Conservation (phyloP, 2,888 invertebrate genomes). For the Andrena flavipes region DNA sequence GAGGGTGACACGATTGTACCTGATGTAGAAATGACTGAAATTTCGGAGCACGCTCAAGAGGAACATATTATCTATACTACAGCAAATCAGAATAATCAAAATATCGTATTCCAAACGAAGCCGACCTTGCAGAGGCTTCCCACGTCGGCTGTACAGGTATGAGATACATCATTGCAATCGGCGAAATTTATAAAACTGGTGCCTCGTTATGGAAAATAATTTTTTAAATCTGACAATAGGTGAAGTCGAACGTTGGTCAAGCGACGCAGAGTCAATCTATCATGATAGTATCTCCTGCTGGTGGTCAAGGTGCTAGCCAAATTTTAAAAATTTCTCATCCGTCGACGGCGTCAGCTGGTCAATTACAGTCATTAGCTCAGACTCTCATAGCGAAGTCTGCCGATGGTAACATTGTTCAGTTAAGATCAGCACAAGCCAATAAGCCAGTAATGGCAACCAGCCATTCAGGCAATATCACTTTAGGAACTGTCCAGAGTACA, state of each 20-base stretch:
- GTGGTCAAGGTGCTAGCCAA: slow-evolving; percentile 83
- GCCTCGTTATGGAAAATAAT: too few species aligned
- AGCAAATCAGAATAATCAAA: slow-evolving; percentile 79
- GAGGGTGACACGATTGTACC: slow-evolving; percentile 77
- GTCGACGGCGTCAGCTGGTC: slow-evolving; percentile 81
- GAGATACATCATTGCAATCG: not conserved
- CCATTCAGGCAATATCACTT: slow-evolving; percentile 78
- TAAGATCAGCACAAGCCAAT: slow-evolving; percentile 78
- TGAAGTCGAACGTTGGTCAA: slow-evolving; percentile 77
- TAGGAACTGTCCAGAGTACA: slow-evolving; percentile 79
- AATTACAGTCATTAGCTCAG: slow-evolving; percentile 82
- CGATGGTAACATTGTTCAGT: slow-evolving; percentile 83
- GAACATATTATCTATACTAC: slow-evolving; percentile 81
- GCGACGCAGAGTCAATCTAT: slow-evolving; percentile 82
- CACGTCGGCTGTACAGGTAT: slow-evolving; percentile 79
- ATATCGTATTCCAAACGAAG: slow-evolving; percentile 82
- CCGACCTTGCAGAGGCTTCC: slow-evolving; percentile 82
- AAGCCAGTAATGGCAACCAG: slow-evolving; percentile 80
- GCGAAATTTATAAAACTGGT: not conserved
- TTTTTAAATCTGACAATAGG: slow-evolving; percentile 64
- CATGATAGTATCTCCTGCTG: slow-evolving; percentile 83
- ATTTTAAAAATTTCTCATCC: slow-evolving; percentile 84
- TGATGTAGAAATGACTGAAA: slow-evolving; percentile 82
- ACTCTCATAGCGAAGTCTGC: slow-evolving; percentile 83
- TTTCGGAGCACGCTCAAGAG: slow-evolving; percentile 75